phyloP scores from a whole-genome alignment of 2,797 vertebrate species.

The Nothura maculosa region DNA sequence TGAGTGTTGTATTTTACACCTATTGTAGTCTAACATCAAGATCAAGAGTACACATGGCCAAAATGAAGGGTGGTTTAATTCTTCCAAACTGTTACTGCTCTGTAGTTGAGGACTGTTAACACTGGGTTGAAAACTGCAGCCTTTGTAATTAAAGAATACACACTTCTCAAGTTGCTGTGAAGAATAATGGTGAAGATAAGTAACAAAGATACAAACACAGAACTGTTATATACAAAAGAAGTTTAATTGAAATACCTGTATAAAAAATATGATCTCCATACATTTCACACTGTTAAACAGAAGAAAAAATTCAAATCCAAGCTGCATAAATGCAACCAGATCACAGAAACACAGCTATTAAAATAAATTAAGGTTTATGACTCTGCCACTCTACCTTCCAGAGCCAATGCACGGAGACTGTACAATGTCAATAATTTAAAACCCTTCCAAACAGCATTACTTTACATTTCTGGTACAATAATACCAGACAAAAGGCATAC shows the following conservation, averaged over 20 bases:
- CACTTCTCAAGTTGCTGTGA: neutral
- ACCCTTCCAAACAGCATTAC: constrained; percentile 79
- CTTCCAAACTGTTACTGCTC: neutral
- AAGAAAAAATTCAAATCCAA: constrained; percentile 81
- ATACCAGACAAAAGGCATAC: constrained; percentile 87
- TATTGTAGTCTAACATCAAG: neutral
- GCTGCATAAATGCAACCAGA: constrained; percentile 84
- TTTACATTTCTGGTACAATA: constrained; percentile 81
- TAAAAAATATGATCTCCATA: constrained; percentile 98
- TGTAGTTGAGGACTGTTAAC: neutral
- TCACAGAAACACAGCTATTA: constrained; percentile 82
- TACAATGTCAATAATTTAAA: constrained; percentile 90
- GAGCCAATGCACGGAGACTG: constrained; percentile 88
- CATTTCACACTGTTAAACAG: constrained; percentile 89
- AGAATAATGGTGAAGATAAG: neutral
- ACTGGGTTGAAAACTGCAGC: neutral
- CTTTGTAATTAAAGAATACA: fast-evolving
- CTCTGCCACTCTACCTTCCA: constrained; percentile 84
- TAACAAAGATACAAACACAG: constrained; percentile 15
- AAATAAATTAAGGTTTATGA: constrained; percentile 87
- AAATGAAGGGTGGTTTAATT: neutral
- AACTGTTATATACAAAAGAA: constrained; percentile 88
- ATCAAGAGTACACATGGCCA: neutral
- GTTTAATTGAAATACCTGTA: constrained; percentile 98
- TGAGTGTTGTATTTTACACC: neutral